Evolutionary conservation across 2,888 invertebrate species (phyloP).

Genomic region (Tinea trinotella): DNA sequence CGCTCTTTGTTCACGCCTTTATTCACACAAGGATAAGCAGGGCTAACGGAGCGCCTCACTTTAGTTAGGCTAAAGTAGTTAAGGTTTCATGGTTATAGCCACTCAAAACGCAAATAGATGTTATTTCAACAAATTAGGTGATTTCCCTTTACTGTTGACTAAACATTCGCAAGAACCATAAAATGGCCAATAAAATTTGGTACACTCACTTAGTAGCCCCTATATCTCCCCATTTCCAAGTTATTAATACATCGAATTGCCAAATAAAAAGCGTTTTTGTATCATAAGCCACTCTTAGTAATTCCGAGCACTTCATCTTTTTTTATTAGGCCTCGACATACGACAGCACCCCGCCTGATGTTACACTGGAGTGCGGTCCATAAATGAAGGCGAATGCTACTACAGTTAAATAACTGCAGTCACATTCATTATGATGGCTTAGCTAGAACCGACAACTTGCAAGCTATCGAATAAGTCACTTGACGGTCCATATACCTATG

Average conservation of each 20-base stretch:
- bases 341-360: too few relatives aligned
- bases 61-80: too few relatives aligned
- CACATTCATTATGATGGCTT: too few relatives aligned
- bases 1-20: too few relatives aligned
- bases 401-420: too few relatives aligned
- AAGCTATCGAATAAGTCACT: too few relatives aligned
- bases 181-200: constrained; percentile 14
- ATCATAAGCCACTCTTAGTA: constrained; percentile 13
- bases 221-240: constrained; percentile 17
- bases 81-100: not conserved
- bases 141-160: constrained; percentile 11
- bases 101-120: not conserved
- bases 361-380: too few relatives aligned
- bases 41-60: too few relatives aligned
- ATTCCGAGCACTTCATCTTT: not conserved
- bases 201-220: constrained; percentile 16
- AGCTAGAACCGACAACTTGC: too few relatives aligned
- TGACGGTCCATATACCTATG: not conserved
- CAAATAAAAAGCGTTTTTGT: constrained; percentile 17
- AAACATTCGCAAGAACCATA: constrained; percentile 13
- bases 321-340: too few relatives aligned
- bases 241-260: constrained; percentile 20
- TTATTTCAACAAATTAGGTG: constrained; percentile 5
- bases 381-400: too few relatives aligned
- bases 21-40: too few relatives aligned